phyloP scores from a whole-genome alignment of 2,113 vertebrate genomes.

The Edolisoma coerulescens region DNA sequence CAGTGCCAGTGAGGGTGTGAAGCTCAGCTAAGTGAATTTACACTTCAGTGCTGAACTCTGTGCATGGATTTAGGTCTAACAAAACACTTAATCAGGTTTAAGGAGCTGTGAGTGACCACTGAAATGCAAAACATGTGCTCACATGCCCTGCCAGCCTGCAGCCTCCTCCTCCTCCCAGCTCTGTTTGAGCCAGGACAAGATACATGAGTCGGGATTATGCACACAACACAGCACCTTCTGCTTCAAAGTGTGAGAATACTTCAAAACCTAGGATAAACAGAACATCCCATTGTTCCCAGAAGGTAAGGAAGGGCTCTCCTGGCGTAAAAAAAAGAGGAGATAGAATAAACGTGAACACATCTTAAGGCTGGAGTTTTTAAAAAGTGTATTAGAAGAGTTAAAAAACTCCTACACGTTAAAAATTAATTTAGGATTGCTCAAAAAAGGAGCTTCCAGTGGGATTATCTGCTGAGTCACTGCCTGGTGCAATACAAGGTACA shows the following conservation, averaged over 20 bases:
- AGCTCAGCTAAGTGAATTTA: not conserved
- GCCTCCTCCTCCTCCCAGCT: not conserved
- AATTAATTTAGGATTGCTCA: not conserved
- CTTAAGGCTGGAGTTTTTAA: not conserved
- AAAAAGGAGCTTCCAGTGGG: not conserved
- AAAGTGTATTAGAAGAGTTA: not conserved
- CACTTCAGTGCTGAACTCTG: not conserved
- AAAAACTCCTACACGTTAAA: not conserved
- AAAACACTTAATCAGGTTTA: not conserved
- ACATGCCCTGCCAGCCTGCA: not conserved
- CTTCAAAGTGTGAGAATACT: not conserved
- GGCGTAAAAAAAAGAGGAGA: not conserved
- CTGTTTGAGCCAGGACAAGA: not conserved
- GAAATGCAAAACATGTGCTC: not conserved
- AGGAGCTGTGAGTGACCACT: not conserved
- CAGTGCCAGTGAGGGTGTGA: not conserved
- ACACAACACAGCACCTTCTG: not conserved
- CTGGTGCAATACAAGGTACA: not conserved
- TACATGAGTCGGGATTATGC: accelerated
- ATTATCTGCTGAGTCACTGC: not conserved
- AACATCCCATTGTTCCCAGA: not conserved
- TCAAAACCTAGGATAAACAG: not conserved
- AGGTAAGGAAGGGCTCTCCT: not conserved
- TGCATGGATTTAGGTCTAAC: not conserved
- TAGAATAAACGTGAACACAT: not conserved